These are phyloP conservation scores for Lordiphosa clarofinis DNA, from an alignment of 1,140 invertebrate genomes.

Conservation along the genomic window DNA sequence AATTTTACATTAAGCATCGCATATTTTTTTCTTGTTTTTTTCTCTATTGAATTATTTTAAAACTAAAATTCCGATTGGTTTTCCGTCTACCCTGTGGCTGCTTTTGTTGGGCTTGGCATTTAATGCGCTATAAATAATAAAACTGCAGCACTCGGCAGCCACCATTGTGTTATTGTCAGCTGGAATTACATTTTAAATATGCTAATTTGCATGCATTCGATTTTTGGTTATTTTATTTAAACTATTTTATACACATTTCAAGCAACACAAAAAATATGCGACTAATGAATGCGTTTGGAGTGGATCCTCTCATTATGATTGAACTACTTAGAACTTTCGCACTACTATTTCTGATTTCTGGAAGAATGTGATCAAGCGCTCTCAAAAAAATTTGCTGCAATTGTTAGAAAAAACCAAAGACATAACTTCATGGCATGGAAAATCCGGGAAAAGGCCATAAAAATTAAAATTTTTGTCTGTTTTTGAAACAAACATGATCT, in stretches of 20 bases:
- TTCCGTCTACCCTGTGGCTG: conserved; percentile 1
- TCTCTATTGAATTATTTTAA: conserved; percentile 7
- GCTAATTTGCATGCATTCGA: conserved; percentile 64
- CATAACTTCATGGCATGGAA: no score
- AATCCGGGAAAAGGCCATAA: no score
- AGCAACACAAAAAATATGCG: not conserved
- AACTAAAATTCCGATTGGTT: conserved; percentile 21
- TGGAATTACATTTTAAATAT: conserved; percentile 71
- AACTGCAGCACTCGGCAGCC: conserved; percentile 19
- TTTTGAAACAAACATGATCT: no score
- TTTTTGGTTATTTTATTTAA: conserved; percentile 40
- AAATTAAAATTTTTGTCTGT: no score
- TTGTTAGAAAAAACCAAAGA: no score
- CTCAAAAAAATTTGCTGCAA: no score
- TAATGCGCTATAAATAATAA: conserved; percentile 69
- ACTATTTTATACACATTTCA: conserved; percentile 17
- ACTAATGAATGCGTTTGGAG: not conserved
- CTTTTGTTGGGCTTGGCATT: conserved; percentile 54
- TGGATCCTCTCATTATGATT: no score
- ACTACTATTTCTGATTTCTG: no score
- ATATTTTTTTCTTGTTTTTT: not conserved
- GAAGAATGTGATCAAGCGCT: no score
- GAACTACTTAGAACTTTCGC: no score
- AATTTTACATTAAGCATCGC: conserved; percentile 24
- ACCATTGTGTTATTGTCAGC: conserved; percentile 58